Evolutionary conservation across 2,797 vertebrate genomes (phyloP).

Genomic region (Gallirallus australis): DNA sequence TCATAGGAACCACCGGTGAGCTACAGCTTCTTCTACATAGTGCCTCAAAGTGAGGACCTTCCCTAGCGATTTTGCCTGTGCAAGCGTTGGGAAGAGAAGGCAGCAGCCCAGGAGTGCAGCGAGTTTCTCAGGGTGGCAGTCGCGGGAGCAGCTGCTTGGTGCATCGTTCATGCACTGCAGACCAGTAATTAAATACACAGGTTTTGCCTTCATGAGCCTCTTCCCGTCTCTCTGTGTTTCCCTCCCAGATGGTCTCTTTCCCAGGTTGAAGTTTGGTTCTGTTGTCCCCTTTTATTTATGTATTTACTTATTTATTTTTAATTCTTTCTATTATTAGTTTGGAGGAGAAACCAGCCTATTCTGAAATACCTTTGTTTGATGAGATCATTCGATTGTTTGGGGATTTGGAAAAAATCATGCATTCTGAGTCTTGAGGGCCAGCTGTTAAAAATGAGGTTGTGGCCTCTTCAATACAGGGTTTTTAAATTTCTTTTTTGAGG

Average conservation of each 20-base stretch:
- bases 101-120: not conserved
- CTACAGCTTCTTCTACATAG: not conserved
- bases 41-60: not conserved
- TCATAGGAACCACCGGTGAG: fast-evolving
- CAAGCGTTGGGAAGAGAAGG: fast-evolving
- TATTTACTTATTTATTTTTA: not conserved
- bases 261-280: not conserved
- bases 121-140: not conserved
- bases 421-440: not conserved
- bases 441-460: not conserved
- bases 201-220: not conserved
- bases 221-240: not conserved
- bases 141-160: not conserved
- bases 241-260: not conserved
- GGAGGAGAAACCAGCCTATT: not conserved
- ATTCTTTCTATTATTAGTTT: not conserved
- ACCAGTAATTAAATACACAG: not conserved
- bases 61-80: not conserved
- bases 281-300: not conserved
- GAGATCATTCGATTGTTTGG: not conserved
- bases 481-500: not conserved
- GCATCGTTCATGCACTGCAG: not conserved
- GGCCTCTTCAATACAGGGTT: not conserved
- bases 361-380: not conserved
- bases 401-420: not conserved